phyloP scores from a whole-genome alignment of 2,888 invertebrate species.

The Blera fallax region DNA sequence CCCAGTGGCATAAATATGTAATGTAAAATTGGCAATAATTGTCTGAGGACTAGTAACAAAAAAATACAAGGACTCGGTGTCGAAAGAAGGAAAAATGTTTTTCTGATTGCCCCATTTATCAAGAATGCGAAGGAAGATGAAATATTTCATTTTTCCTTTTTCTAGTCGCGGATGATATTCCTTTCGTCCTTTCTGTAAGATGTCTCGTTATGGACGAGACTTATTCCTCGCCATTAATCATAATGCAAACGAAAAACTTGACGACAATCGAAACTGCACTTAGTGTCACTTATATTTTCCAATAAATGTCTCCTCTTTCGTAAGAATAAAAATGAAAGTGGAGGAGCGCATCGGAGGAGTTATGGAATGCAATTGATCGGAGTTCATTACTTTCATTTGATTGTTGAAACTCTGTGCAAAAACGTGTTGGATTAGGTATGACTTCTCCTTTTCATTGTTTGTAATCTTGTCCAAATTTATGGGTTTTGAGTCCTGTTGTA shows the following conservation, averaged over 20 bases:
- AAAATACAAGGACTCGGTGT: background rate
- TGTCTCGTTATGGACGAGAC: conserved; percentile 2
- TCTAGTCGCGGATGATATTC: background rate
- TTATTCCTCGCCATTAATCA: conserved; percentile 56
- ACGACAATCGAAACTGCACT: conserved; percentile 59
- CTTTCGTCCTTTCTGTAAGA: background rate
- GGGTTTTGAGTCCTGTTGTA: too few relatives aligned
- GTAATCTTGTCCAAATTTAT: too few relatives aligned
- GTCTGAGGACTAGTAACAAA: background rate
- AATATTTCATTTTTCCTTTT: background rate
- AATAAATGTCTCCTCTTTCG: conserved; percentile 52
- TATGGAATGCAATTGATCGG: conserved; percentile 13
- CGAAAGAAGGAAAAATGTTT: background rate
- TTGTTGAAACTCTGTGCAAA: background rate
- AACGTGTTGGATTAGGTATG: too few relatives aligned
- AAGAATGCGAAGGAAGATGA: background rate
- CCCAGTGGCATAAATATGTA: too few relatives aligned
- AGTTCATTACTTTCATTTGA: background rate
- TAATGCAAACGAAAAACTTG: conserved; percentile 43
- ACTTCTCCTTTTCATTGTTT: too few relatives aligned
- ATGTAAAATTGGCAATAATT: background rate
- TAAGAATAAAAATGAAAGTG: background rate
- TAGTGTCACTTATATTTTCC: conserved; percentile 63
- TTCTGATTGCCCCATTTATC: conserved; percentile 31
- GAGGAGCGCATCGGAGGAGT: background rate